Evolutionary conservation across 2,888 invertebrate species (phyloP), one percentile per base, ranked within the genome.

Genomic region (Phyllotreta cruciferae): DNA sequence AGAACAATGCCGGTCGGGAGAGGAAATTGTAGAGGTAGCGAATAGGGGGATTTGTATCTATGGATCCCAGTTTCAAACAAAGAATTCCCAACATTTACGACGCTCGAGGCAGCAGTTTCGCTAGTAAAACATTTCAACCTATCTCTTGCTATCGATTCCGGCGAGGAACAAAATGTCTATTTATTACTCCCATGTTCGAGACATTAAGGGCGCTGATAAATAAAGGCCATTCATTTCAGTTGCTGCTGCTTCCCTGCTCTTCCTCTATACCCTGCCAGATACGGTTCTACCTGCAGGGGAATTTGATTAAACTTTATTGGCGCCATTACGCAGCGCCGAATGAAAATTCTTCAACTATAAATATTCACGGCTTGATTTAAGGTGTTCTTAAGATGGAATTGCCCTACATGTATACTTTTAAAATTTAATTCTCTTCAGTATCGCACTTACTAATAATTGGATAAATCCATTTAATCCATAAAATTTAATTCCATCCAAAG

Each of bases 71-170:
- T 75, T 71, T 60, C 73, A 78, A 77, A 78, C 77, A 78, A 77
- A 78, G 75, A 77, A 78, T 77, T 74, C 70, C 73, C 66, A 76
- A 74, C 78, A 73, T 79, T 80, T 80, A 80, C 76, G 78, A 77
- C 68, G 71, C 80, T 78, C 79, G 68, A 63, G 77, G 74, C 75
- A 74, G 75, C 74, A 73, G 74, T 79, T 79, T 73, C 71, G 75
- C 73, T 73, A 74, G 75, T 75, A 75, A 75, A 79, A 77, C 78
- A 77, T 79, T 78, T 76, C 70, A 75, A 77, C 75, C 75, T 78
- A 77, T 65, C 56, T 79, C 78, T 73, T 69, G 72, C 68, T 77
- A 77, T 78, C 79, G 79, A 80, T 80, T 76, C 41, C 52, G 47
- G 70, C 52, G 52, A 66, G 70, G 63, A 63, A 66, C 67, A 64